Evolutionary conservation across 1,140 invertebrate genomes (phyloP).

Genomic region (Papilio xuthus): DNA sequence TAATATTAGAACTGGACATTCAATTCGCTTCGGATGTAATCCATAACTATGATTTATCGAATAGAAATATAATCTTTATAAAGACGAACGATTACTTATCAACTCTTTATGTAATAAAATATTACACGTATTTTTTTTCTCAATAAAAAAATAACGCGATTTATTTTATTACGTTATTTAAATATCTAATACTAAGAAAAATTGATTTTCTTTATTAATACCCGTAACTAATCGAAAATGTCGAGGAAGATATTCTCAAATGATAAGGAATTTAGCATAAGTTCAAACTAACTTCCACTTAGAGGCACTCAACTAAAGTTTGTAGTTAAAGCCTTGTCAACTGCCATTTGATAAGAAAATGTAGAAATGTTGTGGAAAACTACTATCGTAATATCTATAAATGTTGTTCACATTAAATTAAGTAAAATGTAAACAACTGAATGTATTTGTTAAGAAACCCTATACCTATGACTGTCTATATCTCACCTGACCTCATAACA

Average conservation of each 20-base stretch:
- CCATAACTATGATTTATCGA: conserved; percentile 5
- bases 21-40: conserved; percentile 3
- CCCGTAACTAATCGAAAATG: background rate
- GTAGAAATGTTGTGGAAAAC: background rate
- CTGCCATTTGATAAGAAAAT: background rate
- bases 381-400: no score
- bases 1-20: background rate
- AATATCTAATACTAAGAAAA: background rate
- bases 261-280: background rate
- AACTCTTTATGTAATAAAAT: background rate
- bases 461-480: no score
- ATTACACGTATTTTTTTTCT: background rate
- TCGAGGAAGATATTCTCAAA: conserved; percentile 1
- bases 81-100: background rate
- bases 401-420: no score
- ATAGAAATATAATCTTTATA: background rate
- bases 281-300: background rate
- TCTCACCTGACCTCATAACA: no score
- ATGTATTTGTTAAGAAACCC: no score
- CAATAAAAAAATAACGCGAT: background rate
- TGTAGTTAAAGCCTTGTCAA: background rate
- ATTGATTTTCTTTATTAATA: background rate
- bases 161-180: background rate
- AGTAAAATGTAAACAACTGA: no score
- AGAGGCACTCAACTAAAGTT: background rate